Evolutionary conservation across 2,797 vertebrate genomes (phyloP).

Genomic region (Prionace glauca): DNA sequence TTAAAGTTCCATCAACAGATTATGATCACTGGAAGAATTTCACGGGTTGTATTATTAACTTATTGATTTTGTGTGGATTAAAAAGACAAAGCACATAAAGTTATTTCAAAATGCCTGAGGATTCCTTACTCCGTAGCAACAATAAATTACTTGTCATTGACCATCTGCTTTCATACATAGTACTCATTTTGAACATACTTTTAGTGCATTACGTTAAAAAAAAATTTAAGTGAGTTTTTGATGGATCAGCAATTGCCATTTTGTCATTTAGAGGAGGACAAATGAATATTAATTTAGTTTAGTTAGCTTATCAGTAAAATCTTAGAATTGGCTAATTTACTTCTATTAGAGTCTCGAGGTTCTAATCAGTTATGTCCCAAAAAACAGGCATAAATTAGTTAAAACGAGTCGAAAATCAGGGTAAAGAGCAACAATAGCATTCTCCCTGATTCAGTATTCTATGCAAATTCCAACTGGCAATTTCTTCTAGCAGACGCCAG

Average conservation of each 20-base stretch:
- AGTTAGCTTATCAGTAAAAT: background rate
- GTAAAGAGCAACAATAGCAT: background rate
- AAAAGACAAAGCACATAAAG: background rate
- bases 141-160: slow-evolving; percentile 30
- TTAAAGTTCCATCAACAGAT: slow-evolving; percentile 21
- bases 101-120: slow-evolving; percentile 31
- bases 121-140: background rate
- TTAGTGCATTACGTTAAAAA: background rate
- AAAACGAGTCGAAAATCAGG: background rate
- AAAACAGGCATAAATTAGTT: background rate
- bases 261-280: background rate
- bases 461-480: background rate
- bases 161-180: background rate
- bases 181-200: slow-evolving; percentile 8
- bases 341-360: background rate
- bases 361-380: background rate
- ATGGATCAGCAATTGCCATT: background rate
- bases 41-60: slow-evolving; percentile 2
- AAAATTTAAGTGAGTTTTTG: background rate
- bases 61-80: slow-evolving; percentile 33
- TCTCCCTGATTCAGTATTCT: background rate
- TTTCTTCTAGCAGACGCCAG: background rate
- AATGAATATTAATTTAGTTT: background rate
- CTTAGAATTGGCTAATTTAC: background rate
- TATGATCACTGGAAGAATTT: background rate